A percentile compares a stretch with the other conserved stretches of the same genome.
These are phyloP conservation scores for Salmo trutta DNA, from an alignment of 2,797 vertebrate species.

Conservation along the genomic window DNA sequence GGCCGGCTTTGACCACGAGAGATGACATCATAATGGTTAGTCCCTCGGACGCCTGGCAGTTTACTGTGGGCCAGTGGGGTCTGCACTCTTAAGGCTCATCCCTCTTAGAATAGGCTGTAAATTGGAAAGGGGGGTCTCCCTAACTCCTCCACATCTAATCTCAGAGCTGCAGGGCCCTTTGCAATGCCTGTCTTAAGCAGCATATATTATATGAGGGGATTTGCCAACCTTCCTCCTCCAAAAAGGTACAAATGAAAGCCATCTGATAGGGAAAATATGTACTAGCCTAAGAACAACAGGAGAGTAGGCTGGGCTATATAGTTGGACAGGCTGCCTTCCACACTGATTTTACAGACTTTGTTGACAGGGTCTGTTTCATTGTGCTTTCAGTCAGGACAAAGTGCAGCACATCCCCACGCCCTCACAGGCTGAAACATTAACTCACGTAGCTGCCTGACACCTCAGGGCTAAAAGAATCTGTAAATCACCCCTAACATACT, in stretches of 20 bases:
- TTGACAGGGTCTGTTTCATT: conserved; percentile 59
- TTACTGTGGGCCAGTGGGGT: conserved; percentile 64
- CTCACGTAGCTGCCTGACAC: conserved; percentile 9
- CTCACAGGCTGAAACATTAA: conserved; percentile 31
- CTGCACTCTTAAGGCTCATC: conserved; percentile 59
- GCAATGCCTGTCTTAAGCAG: conserved; percentile 52
- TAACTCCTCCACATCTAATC: conserved; percentile 64
- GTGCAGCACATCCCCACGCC: background rate
- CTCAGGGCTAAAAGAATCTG: conserved; percentile 19
- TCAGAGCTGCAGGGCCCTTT: conserved; percentile 57
- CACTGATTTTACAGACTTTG: conserved; percentile 41
- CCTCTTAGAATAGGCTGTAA: conserved; percentile 58
- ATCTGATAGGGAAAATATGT: conserved; percentile 40
- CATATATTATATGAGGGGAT: conserved; percentile 61
- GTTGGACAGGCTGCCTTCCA: conserved; percentile 28
- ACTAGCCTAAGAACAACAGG: conserved; percentile 7
- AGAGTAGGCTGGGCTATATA: conserved; percentile 23
- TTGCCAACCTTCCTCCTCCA: conserved; percentile 43
- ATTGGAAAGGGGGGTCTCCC: conserved; percentile 45
- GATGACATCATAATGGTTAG: conserved; percentile 58
- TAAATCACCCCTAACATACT: conserved; percentile 23
- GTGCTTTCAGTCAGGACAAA: conserved; percentile 65
- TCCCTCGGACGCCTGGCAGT: conserved; percentile 62
- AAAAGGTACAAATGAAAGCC: conserved; percentile 41
- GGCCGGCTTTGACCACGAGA: conserved; percentile 46